These are phyloP conservation scores for Halichondria panicea DNA, from an alignment of 37 sponge, comb jelly and placozoan species.

Conservation along the genomic window DNA sequence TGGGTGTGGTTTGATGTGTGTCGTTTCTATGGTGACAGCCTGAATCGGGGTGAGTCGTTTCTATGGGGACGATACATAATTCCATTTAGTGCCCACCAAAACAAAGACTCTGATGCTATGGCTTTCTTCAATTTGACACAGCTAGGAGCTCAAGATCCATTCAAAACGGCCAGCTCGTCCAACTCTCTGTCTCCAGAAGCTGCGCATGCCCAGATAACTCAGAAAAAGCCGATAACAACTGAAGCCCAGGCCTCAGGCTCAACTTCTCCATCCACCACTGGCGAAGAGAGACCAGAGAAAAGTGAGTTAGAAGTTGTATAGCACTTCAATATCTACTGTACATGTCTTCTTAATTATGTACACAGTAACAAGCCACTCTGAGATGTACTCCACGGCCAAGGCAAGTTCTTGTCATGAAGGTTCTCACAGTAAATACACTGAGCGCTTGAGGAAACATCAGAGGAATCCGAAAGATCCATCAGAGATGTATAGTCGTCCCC, in stretches of 20 bases:
- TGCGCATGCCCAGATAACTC: too few relatives aligned
- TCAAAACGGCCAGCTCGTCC: constrained; percentile 43
- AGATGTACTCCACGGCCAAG: not conserved
- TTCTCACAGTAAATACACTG: constrained; percentile 75
- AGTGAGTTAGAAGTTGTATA: too few relatives aligned
- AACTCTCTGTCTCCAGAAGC: too few relatives aligned
- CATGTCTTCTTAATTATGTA: too few relatives aligned
- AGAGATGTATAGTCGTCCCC: constrained; percentile 72
- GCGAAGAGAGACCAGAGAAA: not conserved
- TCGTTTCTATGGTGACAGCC: too few relatives aligned
- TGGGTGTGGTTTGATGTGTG: too few relatives aligned
- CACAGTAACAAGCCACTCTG: too few relatives aligned
- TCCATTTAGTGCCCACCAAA: not conserved
- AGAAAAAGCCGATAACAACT: not conserved
- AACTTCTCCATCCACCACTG: not conserved
- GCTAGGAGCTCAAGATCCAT: constrained; percentile 79
- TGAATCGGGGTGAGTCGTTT: constrained; percentile 7
- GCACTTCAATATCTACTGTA: too few relatives aligned
- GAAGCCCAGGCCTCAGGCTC: not conserved
- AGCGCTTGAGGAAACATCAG: constrained; percentile 80
- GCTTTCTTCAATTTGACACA: constrained; percentile 98
- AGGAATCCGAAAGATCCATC: constrained; percentile 84
- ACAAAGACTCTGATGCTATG: constrained; percentile 37
- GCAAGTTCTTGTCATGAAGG: constrained; percentile 39
- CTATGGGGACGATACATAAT: not conserved